Conservation (phyloP, 2,113 vertebrate genomes). For the Probosciger aterrimus region DNA sequence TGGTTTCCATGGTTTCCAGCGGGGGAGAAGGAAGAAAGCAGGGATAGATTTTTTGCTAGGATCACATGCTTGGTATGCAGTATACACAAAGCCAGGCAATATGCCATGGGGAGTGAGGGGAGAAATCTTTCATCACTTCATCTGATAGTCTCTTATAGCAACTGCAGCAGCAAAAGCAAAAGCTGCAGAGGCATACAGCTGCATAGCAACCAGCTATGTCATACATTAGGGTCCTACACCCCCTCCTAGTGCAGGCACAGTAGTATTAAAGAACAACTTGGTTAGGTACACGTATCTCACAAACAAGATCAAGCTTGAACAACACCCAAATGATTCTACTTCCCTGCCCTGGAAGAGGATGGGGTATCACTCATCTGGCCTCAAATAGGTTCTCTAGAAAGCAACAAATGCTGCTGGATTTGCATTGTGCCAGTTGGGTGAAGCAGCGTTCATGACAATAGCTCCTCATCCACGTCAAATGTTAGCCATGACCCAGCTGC, state of each 20-base stretch:
- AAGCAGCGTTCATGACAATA: not conserved
- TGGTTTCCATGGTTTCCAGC: slow-evolving; percentile 56
- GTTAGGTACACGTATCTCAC: not conserved
- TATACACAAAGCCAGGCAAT: slow-evolving; percentile 17
- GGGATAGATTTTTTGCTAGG: slow-evolving; percentile 26
- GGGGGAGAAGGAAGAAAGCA: not conserved
- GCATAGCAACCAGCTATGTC: slow-evolving; percentile 4
- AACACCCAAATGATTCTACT: not conserved
- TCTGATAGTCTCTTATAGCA: slow-evolving; percentile 60
- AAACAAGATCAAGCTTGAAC: not conserved
- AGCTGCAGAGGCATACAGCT: slow-evolving; percentile 27
- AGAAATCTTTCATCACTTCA: slow-evolving; percentile 39
- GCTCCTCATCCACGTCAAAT: not conserved
- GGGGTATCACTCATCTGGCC: not conserved
- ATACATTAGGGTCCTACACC: not conserved
- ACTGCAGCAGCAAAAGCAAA: slow-evolving; percentile 36
- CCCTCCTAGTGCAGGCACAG: not conserved
- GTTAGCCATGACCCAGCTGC: not conserved
- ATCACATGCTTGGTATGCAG: slow-evolving; percentile 28
- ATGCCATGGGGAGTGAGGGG: not conserved
- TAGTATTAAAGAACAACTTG: not conserved
- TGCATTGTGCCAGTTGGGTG: not conserved
- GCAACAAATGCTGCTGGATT: not conserved
- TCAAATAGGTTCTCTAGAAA: not conserved
- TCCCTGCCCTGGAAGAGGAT: not conserved